Evolutionary conservation across 2,113 vertebrate genomes (phyloP).

Genomic region (Bujurquina vittata): DNA sequence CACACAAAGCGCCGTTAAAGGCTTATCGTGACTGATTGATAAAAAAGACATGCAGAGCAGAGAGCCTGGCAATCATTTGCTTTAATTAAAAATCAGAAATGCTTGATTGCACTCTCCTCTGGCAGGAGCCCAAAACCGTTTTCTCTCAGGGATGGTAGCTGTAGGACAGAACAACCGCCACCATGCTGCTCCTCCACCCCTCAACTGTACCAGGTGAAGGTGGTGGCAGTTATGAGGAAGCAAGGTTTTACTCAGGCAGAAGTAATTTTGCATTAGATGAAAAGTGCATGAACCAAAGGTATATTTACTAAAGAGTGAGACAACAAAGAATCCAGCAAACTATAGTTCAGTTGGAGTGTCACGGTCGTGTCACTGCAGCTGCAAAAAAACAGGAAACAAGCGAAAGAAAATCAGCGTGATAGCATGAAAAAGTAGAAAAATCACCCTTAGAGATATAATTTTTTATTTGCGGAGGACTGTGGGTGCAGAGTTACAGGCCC

Average conservation of each 20-base stretch:
- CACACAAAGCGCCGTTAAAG: slow-evolving; percentile 37
- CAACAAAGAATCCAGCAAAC: too few species aligned
- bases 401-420: background rate
- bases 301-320: too few species aligned
- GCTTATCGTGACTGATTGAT: slow-evolving; percentile 61
- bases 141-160: slow-evolving; percentile 7
- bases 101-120: slow-evolving; percentile 51
- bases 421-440: background rate
- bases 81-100: slow-evolving; percentile 72
- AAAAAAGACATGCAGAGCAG: slow-evolving; percentile 45
- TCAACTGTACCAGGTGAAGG: background rate
- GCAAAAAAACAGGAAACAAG: background rate
- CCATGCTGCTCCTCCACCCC: background rate
- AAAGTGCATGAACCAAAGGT: background rate
- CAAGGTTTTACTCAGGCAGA: background rate
- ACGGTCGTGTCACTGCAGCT: background rate
- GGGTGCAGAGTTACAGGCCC: background rate
- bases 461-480: background rate
- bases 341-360: background rate
- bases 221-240: background rate
- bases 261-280: background rate
- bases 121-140: slow-evolving; percentile 8
- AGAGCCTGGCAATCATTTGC: slow-evolving; percentile 52
- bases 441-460: background rate
- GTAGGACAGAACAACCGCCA: background rate